phyloP scores from a whole-genome alignment of 2,888 invertebrate species.

The Lucinisca nassula region DNA sequence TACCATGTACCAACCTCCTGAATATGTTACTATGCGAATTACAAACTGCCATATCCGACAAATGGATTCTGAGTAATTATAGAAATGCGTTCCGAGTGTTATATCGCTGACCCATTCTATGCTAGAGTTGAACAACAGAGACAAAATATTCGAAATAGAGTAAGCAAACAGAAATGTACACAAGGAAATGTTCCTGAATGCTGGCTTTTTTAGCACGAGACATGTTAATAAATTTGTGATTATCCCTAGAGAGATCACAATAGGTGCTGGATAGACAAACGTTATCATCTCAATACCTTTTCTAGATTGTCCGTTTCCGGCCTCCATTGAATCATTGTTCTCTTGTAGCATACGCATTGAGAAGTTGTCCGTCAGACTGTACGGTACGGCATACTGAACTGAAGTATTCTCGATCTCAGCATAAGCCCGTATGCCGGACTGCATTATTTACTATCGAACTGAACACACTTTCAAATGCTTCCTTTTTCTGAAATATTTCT shows the following conservation, averaged over 20 bases:
- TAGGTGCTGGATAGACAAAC: not conserved
- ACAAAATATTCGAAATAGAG: slow-evolving; percentile 71
- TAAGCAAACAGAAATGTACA: not conserved
- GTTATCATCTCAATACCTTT: not conserved
- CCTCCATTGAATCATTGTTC: not conserved
- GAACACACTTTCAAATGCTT: too few species aligned
- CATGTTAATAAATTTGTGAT: not conserved
- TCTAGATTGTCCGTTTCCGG: not conserved
- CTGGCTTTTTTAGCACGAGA: not conserved
- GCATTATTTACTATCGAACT: too few species aligned
- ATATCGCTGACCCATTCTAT: slow-evolving; percentile 76
- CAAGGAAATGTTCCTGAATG: not conserved
- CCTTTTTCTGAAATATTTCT: too few species aligned
- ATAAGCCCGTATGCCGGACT: too few species aligned
- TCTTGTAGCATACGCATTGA: not conserved
- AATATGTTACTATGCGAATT: slow-evolving; percentile 75
- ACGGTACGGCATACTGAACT: too few species aligned
- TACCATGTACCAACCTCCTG: slow-evolving; percentile 82
- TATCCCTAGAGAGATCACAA: not conserved
- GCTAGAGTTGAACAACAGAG: slow-evolving; percentile 75
- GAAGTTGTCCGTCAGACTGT: not conserved
- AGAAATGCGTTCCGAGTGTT: slow-evolving; percentile 67
- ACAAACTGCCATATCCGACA: slow-evolving; percentile 81
- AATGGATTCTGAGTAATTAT: slow-evolving; percentile 75
- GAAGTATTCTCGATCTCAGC: too few species aligned